These are phyloP conservation scores for Psilopsiagon aymara DNA, from an alignment of 2,113 vertebrate genomes.

Conservation along the genomic window DNA sequence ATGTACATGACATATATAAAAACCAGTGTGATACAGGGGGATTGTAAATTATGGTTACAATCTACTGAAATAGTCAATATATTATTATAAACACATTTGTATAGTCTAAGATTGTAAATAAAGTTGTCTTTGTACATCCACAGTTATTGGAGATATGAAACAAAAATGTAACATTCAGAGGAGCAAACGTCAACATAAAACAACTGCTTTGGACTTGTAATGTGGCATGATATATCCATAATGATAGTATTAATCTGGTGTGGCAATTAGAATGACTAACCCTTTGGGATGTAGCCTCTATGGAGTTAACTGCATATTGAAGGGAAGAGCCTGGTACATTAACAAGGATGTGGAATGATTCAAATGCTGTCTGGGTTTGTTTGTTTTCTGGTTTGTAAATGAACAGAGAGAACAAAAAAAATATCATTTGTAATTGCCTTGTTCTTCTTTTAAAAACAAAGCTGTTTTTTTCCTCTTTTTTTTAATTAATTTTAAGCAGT, in stretches of 20 bases:
- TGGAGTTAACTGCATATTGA: constrained; percentile 69
- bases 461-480: constrained; percentile 40
- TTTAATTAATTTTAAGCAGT: constrained; percentile 87
- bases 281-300: constrained; percentile 66
- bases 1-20: constrained; percentile 92
- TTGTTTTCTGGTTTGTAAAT: constrained; percentile 74
- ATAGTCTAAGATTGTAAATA: constrained; percentile 80
- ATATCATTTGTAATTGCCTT: constrained; percentile 67
- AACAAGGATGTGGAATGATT: constrained; percentile 63
- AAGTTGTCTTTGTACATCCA: constrained; percentile 83
- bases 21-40: constrained; percentile 84
- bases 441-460: constrained; percentile 75
- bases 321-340: constrained; percentile 67
- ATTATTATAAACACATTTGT: constrained; percentile 88
- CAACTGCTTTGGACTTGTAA: constrained; percentile 71
- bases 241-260: constrained; percentile 52
- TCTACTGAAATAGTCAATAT: constrained; percentile 79
- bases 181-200: constrained; percentile 76
- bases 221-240: constrained; percentile 65
- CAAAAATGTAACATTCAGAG: constrained; percentile 78
- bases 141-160: constrained; percentile 76
- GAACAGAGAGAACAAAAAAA: constrained; percentile 80
- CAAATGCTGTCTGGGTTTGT: constrained; percentile 62
- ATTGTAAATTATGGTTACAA: constrained; percentile 88
- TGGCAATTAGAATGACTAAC: constrained; percentile 66